Evolutionary conservation across 2,113 vertebrate species (phyloP), one percentile per base, ranked within the genome.

Genomic region (Scortum barcoo): DNA sequence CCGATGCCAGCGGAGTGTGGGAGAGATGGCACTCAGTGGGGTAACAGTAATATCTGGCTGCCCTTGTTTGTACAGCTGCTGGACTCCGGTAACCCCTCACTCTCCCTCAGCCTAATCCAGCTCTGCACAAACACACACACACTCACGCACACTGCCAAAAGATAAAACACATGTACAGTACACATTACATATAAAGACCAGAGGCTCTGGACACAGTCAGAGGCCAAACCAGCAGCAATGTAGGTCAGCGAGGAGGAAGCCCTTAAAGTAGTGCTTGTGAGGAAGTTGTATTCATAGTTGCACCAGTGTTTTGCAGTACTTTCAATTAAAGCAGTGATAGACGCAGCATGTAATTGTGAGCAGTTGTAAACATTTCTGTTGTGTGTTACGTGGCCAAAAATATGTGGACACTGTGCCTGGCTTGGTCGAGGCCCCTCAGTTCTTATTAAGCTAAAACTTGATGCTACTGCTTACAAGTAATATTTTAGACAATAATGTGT

Each of bases 61-160:
- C 75, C 63, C 68, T 72, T 95, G 94, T 93, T 94, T 95, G 87
- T 80, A 92, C 94, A 95, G 94, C 94, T 95, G 95, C 87, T 86
- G 90, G 82, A 87, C 90, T 93, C 79, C 87, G 87, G 80, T 85
- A 83, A 84, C 82, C 89, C 87, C 87, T 87, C 87, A 88, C 88
- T 87, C 87, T 90, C 90, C 77, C 87, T 82, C 74, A 74, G 72
- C 58, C 84, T 92, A 69, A 85, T 81, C 72, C 61, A 56, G 28
- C 72, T 81, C 54, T 67, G 42, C 86, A 78, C 70, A 63, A 61
- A 70, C 42, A 20, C 36, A 54, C 65, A 44, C 85, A 65, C 66
- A 53, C 28, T 54, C 68, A 81, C 42, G 19, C 33, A 54, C 54
- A 69, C 19, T 2, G 9, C 22, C 46, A 54, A 38, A 42, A 68